Conservation (phyloP, 2,113 vertebrate genomes). For the Oostethus manadensis region DNA sequence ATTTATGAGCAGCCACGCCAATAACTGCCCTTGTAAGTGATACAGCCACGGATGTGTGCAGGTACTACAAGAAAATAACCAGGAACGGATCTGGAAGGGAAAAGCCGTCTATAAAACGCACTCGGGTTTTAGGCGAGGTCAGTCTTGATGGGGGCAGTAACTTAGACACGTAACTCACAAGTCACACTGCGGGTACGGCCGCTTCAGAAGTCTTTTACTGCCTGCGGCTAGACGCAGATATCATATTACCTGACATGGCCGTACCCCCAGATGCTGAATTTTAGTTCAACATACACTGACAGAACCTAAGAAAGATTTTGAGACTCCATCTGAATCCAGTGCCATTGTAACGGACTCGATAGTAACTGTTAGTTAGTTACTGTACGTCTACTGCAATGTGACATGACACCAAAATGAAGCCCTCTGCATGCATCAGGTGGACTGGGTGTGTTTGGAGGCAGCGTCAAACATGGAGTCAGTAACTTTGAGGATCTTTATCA, state of each 20-base stretch:
- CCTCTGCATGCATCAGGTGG: too few species aligned
- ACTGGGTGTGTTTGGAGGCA: too few species aligned
- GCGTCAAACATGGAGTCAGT: too few species aligned
- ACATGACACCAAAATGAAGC: too few species aligned
- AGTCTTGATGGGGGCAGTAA: conserved; percentile 24
- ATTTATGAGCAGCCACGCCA: conserved; percentile 8
- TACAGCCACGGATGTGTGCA: conserved; percentile 16
- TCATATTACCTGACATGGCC: conserved; percentile 7
- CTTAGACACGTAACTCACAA: conserved; percentile 35
- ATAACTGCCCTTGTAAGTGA: conserved; percentile 33
- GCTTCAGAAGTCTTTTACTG: neutral
- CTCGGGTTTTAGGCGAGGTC: conserved; percentile 7
- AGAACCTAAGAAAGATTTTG: too few species aligned
- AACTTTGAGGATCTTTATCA: too few species aligned
- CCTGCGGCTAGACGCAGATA: conserved; percentile 2
- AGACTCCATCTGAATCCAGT: too few species aligned
- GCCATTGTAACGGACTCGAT: too few species aligned
- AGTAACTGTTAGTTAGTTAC: too few species aligned
- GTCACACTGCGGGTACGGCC: conserved; percentile 15
- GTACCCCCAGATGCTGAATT: too few species aligned
- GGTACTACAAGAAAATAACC: conserved; percentile 12
- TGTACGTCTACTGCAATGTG: too few species aligned
- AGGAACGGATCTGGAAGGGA: conserved; percentile 13
- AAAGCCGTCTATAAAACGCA: conserved; percentile 39
- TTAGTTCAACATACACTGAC: too few species aligned